A percentile compares a stretch with the other conserved stretches of the same genome.
Evolutionary conservation across 2,888 invertebrate species (phyloP).

Genomic region (Aphodius granarius): DNA sequence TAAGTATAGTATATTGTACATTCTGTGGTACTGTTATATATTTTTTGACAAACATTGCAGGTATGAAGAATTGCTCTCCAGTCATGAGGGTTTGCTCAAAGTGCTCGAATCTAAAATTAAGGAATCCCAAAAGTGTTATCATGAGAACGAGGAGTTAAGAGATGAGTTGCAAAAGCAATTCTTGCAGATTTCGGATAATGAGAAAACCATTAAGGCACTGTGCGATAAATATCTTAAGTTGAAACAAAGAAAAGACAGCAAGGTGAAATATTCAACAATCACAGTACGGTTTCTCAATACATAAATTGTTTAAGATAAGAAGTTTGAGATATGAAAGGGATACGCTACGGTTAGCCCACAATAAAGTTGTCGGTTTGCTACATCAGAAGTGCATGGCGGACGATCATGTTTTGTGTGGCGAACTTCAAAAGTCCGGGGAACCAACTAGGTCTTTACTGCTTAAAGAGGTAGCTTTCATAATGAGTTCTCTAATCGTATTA

Average conservation of each 20-base stretch:
- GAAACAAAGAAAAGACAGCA: conserved; percentile 42
- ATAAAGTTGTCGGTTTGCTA: conserved; percentile 44
- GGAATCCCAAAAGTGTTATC: conserved; percentile 43
- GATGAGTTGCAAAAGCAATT: conserved; percentile 38
- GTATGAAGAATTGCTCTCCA: conserved; percentile 47
- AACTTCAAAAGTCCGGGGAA: conserved; percentile 38
- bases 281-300: background rate
- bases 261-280: conserved; percentile 31
- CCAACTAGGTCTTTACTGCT: conserved; percentile 42
- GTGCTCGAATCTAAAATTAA: conserved; percentile 43
- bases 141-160: conserved; percentile 41
- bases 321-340: conserved; percentile 44
- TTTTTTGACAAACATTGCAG: conserved; percentile 30
- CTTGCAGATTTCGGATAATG: conserved; percentile 32
- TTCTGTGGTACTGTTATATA: conserved; percentile 4
- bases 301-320: conserved; percentile 34
- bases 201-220: conserved; percentile 37
- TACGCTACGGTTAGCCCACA: conserved; percentile 45
- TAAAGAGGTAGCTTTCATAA: conserved; percentile 37
- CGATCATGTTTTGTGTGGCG: conserved; percentile 38
- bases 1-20: conserved; percentile 47
- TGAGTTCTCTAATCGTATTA: background rate
- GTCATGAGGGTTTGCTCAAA: conserved; percentile 46
- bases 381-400: conserved; percentile 46
- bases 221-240: conserved; percentile 41